phyloP scores from a whole-genome alignment of 2,888 invertebrate genomes.

The Temnothorax ravouxi region DNA sequence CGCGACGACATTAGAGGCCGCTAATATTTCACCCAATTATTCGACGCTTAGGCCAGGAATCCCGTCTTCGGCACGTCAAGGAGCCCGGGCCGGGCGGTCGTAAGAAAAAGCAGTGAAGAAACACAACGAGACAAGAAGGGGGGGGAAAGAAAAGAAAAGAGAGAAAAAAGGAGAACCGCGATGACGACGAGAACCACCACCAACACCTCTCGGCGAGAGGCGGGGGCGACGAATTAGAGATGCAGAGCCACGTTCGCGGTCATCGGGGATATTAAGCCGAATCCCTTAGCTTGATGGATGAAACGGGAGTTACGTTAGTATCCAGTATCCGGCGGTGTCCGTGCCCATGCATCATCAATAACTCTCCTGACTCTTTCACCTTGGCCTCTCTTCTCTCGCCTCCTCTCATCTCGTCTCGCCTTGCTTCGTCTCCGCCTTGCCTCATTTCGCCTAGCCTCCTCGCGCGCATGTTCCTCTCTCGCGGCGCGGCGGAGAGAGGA shows the following conservation, averaged over 20 bases:
- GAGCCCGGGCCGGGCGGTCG: constrained; percentile 46
- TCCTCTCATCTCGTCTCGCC: constrained; percentile 10
- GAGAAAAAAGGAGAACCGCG: constrained; percentile 13
- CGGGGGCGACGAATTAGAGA: constrained; percentile 75
- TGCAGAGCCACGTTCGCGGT: constrained; percentile 77
- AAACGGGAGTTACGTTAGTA: constrained; percentile 77
- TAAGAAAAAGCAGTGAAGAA: constrained; percentile 47
- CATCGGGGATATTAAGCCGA: constrained; percentile 76
- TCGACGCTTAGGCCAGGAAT: constrained; percentile 53
- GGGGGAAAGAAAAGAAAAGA: neutral
- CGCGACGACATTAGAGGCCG: constrained; percentile 42
- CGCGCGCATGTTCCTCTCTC: constrained; percentile 25
- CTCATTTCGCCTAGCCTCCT: constrained; percentile 10
- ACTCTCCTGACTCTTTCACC: constrained; percentile 66
- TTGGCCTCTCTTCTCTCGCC: constrained; percentile 47
- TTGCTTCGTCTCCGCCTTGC: constrained; percentile 11
- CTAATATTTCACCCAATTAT: constrained; percentile 57
- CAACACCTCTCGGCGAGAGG: constrained; percentile 38
- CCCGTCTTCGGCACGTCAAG: constrained; percentile 56
- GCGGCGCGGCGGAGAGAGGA: constrained; percentile 18
- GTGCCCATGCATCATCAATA: constrained; percentile 79
- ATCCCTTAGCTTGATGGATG: constrained; percentile 78
- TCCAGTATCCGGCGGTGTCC: constrained; percentile 76
- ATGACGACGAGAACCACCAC: constrained; percentile 38
- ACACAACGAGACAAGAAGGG: constrained; percentile 11